Percentiles rank a stretch among this genome's conserved stretches.
These are phyloP conservation scores for Myotis pilosus DNA, from an alignment of 2,797 vertebrate genomes.

Conservation along the genomic window DNA sequence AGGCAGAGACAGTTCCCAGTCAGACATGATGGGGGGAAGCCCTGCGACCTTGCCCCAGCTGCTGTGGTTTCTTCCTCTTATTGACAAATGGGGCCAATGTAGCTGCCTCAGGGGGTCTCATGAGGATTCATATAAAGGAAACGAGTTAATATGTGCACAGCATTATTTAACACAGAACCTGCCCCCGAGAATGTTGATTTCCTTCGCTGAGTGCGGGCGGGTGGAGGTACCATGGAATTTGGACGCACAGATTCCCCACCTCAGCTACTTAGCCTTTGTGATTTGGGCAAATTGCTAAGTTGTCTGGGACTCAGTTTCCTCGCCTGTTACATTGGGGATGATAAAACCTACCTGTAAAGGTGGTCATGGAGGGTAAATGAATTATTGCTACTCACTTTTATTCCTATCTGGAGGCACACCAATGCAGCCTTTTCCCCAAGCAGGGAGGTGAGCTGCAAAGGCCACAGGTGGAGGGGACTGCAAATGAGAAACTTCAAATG, in stretches of 20 bases:
- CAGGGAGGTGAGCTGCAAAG: not conserved
- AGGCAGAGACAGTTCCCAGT: fast-evolving
- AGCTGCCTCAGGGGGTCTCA: not conserved
- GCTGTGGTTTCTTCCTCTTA: not conserved
- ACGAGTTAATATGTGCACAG: not conserved
- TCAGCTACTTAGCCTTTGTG: not conserved
- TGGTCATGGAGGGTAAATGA: not conserved
- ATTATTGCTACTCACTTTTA: not conserved
- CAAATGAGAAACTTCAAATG: not conserved
- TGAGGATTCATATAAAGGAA: not conserved
- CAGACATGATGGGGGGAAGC: not conserved
- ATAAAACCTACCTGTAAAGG: not conserved
- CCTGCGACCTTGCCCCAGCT: not conserved
- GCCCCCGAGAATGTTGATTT: not conserved
- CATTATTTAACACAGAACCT: not conserved
- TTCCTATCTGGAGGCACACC: not conserved
- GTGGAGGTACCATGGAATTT: not conserved
- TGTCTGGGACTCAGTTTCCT: not conserved
- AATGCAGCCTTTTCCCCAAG: not conserved
- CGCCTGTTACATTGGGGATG: not conserved
- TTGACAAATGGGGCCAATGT: not conserved
- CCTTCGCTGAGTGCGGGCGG: not conserved
- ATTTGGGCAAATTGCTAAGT: not conserved
- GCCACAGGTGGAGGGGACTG: fast-evolving
- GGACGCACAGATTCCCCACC: fast-evolving